Base-by-base conservation (phyloP, 2,113 vertebrate species). In the Vireo altiloquus region DNA sequence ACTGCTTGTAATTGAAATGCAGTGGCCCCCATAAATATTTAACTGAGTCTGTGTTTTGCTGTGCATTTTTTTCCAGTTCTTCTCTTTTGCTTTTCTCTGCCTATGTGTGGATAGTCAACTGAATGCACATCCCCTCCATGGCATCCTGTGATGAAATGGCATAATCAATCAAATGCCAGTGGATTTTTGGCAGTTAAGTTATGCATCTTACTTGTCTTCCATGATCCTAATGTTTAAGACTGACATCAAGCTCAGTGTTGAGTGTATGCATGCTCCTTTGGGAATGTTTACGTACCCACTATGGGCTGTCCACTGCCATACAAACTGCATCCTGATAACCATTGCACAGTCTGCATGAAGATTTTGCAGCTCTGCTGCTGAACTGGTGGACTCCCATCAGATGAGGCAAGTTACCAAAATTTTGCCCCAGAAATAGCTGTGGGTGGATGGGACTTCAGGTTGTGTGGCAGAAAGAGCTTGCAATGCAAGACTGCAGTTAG, bases 21-120 rank as follows among this genome's bases (percentile, higher is more conserved):
- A 61, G 64, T 15, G 10, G 16, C 24, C 50, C 16, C 71, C 59
- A 78, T 90, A 87, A 94, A 94, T 95, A 76, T 86, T 97, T 93
- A 92, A 95, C 61, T 17, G 56, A 65, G 27, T 31, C 69, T 70
- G 33, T 81, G 30, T 49, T 91, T 91, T 60, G 27, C 40, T 61
- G 33, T 77, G 40, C 10, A 28, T 80, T n/a, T 40, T 65, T 49
- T 15, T 2, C 12, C 47, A n/a, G 40, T 82, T 83, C 40, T 69
- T 84, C 31, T 82, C 25, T 80, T 86, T 44, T 50, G 30, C 42
- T 92, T 93, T 95, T 31, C 35, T 28, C 35, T 44, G 21, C 39
- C 39, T 78, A 0, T 44, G 33, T 19, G 8, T 35, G 33, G 20
- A 66, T 46, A 75, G 49, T 89, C 52, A 82, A 12, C n/a, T 52